A percentile compares a stretch with the other conserved stretches of the same genome.
These are phyloP conservation scores for Paraescarpia echinospica DNA, from an alignment of 1,140 invertebrate species.

Conservation along the genomic window DNA sequence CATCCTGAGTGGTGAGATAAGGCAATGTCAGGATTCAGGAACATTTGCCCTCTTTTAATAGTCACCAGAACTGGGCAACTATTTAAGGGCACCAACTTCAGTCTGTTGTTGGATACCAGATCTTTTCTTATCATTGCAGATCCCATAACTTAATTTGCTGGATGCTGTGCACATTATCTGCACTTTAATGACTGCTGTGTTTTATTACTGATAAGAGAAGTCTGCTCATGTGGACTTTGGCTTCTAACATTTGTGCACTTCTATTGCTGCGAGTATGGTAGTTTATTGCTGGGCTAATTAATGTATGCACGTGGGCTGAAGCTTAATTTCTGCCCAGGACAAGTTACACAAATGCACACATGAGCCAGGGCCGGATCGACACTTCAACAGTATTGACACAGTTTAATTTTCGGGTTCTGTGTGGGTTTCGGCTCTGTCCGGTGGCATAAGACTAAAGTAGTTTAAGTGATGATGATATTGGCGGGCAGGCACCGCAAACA, in stretches of 20 bases:
- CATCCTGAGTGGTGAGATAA: not conserved
- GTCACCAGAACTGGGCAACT: not conserved
- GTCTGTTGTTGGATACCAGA: not conserved
- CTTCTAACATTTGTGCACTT: not conserved
- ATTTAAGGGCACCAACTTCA: not conserved
- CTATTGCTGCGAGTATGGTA: not conserved
- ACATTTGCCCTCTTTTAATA: not conserved
- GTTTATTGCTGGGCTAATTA: not conserved
- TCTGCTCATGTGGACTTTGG: not conserved
- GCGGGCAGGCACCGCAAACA: not conserved
- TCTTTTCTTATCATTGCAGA: not conserved
- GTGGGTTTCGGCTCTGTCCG: not conserved
- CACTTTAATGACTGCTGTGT: not conserved
- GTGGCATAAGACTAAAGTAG: not conserved
- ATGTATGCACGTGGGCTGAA: not conserved
- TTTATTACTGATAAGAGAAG: not conserved
- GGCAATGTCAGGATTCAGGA: not conserved
- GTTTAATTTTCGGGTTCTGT: not conserved
- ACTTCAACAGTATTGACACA: not conserved
- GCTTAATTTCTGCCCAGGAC: not conserved
- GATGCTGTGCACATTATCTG: constrained; percentile 4
- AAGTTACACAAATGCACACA: not conserved
- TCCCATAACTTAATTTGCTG: constrained; percentile 1
- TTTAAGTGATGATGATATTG: constrained; percentile 1
- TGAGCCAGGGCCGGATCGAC: not conserved